Percentiles rank a stretch among this genome's conserved stretches.
Conservation (phyloP, 35 echinoderm and acorn worm species). For the Diadema setosum region DNA sequence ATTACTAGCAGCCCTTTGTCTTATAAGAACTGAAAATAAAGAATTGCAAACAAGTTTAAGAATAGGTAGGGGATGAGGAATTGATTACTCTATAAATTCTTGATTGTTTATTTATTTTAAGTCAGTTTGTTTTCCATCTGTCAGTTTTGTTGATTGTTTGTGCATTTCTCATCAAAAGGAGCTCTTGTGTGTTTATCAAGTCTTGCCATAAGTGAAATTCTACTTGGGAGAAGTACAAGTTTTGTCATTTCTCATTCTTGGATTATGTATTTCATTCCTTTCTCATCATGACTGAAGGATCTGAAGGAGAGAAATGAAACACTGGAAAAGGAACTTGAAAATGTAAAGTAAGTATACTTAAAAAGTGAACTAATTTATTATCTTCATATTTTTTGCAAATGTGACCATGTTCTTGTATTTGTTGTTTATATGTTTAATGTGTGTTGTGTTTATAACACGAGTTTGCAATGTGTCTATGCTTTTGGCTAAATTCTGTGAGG, state of each 20-base stretch:
- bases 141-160: neutral
- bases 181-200: neutral
- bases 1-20: too few species aligned
- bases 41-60: too few species aligned
- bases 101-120: neutral
- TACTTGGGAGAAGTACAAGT: neutral
- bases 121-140: neutral
- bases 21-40: too few species aligned
- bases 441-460: neutral
- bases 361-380: neutral
- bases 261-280: neutral
- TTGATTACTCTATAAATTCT: neutral
- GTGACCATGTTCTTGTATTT: neutral
- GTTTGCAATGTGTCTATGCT: neutral
- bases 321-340: slow-evolving; percentile 33
- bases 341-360: slow-evolving; percentile 10
- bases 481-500: neutral
- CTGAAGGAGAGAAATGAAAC: slow-evolving; percentile 16
- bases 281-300: neutral
- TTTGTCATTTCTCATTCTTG: neutral
- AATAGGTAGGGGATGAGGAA: too few species aligned
- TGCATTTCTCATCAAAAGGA: neutral
- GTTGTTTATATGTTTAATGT: neutral
- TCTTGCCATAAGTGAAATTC: neutral
- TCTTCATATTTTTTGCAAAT: neutral